phyloP scores from a whole-genome alignment of 2,797 vertebrate species.

The Antennarius maculatus region DNA sequence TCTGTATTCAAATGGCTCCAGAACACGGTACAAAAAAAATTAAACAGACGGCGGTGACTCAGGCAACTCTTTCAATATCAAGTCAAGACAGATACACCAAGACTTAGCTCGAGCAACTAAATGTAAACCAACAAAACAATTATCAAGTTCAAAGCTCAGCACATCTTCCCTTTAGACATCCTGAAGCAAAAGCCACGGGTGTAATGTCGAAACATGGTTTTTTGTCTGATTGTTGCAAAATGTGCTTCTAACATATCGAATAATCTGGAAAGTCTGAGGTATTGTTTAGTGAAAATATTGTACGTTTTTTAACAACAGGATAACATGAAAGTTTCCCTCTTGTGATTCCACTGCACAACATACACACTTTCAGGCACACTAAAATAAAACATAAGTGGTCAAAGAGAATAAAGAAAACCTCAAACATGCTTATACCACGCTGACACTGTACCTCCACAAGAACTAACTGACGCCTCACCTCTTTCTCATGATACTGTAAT shows the following conservation, averaged over 20 bases:
- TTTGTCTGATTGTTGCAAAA: slow-evolving; percentile 33
- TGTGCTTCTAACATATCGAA: slow-evolving; percentile 40
- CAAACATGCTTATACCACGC: no score
- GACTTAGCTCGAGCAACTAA: slow-evolving; percentile 54
- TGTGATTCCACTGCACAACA: slow-evolving; percentile 3
- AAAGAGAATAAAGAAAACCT: background rate
- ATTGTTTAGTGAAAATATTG: slow-evolving; percentile 31
- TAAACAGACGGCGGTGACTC: slow-evolving; percentile 42
- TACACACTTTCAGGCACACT: background rate
- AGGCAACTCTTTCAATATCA: slow-evolving; percentile 54
- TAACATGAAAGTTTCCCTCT: slow-evolving; percentile 20
- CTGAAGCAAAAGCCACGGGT: slow-evolving; percentile 25
- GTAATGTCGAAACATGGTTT: slow-evolving; percentile 39
- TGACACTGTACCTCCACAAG: background rate
- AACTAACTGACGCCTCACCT: slow-evolving; percentile 79
- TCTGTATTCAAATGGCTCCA: slow-evolving; percentile 14
- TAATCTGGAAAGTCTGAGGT: slow-evolving; percentile 25
- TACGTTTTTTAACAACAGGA: slow-evolving; percentile 9
- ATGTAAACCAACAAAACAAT: slow-evolving; percentile 63
- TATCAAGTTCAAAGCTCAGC: slow-evolving; percentile 54
- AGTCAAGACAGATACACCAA: slow-evolving; percentile 54
- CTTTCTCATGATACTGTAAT: slow-evolving; percentile 96
- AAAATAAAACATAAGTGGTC: background rate
- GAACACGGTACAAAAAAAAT: slow-evolving; percentile 11
- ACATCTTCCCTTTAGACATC: slow-evolving; percentile 37